These are phyloP conservation scores for Sarcophilus harrisii DNA, from an alignment of 2,797 vertebrate species.

Conservation along the genomic window DNA sequence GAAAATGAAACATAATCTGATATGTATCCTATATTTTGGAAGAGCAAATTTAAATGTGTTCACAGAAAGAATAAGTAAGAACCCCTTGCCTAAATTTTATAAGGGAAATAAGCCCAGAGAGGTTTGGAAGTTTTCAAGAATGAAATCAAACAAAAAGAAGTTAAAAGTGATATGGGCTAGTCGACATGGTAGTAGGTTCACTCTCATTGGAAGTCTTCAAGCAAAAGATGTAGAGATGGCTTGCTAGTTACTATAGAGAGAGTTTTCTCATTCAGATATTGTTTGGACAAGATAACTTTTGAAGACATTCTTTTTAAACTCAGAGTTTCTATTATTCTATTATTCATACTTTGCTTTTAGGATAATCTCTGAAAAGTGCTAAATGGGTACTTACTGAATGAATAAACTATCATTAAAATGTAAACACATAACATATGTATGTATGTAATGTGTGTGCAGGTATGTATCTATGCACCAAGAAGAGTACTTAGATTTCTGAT, in stretches of 20 bases:
- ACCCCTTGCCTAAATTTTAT: background rate
- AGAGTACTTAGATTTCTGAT: background rate
- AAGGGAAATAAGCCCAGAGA: background rate
- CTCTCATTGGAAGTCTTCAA: background rate
- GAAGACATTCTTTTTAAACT: background rate
- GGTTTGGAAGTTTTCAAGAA: background rate
- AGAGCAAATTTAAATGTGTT: background rate
- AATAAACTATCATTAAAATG: background rate
- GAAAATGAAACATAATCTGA: background rate
- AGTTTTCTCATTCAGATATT: background rate
- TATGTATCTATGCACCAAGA: background rate
- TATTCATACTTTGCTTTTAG: background rate
- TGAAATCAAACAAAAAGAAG: background rate
- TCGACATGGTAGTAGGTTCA: background rate
- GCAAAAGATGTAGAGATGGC: background rate
- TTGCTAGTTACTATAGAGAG: background rate
- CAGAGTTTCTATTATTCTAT: background rate
- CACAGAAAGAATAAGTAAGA: background rate
- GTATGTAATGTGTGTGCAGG: too few relatives aligned
- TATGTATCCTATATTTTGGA: too few relatives aligned
- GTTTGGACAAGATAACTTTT: background rate
- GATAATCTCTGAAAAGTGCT: background rate
- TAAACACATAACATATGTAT: too few relatives aligned
- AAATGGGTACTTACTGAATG: background rate
- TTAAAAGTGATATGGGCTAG: background rate